phyloP scores from a whole-genome alignment of 2,797 vertebrate genomes.

The Cynodonichthys magdalenae region DNA sequence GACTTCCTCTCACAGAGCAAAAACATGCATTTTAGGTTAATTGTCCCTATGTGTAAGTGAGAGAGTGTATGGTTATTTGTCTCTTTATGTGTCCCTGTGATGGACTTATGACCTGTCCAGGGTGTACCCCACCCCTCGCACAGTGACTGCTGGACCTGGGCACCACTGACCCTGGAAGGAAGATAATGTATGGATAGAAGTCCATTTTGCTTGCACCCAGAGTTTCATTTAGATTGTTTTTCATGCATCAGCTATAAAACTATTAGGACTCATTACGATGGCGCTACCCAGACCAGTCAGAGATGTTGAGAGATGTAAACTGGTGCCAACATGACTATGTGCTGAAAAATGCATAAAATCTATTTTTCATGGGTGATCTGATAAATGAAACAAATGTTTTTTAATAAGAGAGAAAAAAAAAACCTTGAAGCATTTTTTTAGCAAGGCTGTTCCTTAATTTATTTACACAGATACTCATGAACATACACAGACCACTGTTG shows the following conservation, averaged over 20 bases:
- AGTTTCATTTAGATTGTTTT: conserved; percentile 15
- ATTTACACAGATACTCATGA: not conserved
- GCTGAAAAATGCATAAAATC: conserved; percentile 3
- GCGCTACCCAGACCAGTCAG: not conserved
- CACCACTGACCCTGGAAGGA: no score
- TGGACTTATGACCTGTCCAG: no score
- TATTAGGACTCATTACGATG: not conserved
- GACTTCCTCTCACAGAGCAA: no score
- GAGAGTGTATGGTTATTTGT: no score
- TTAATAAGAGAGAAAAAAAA: conserved; percentile 5
- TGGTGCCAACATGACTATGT: conserved; percentile 2
- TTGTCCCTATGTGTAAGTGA: no score
- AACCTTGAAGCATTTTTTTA: not conserved
- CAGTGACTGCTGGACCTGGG: no score
- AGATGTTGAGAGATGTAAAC: conserved; percentile 1
- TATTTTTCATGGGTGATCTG: conserved; percentile 5
- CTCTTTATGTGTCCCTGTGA: no score
- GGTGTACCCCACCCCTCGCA: no score
- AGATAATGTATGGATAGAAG: not conserved
- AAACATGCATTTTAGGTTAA: no score
- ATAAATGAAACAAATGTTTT: conserved; percentile 4
- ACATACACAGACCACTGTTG: not conserved
- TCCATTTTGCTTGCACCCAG: not conserved
- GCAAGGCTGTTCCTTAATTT: conserved; percentile 5
- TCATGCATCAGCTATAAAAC: no score